A percentile compares a stretch with the other conserved stretches of the same genome.
Conservation (phyloP, 2,113 vertebrate genomes). For the Carettochelys insculpta region DNA sequence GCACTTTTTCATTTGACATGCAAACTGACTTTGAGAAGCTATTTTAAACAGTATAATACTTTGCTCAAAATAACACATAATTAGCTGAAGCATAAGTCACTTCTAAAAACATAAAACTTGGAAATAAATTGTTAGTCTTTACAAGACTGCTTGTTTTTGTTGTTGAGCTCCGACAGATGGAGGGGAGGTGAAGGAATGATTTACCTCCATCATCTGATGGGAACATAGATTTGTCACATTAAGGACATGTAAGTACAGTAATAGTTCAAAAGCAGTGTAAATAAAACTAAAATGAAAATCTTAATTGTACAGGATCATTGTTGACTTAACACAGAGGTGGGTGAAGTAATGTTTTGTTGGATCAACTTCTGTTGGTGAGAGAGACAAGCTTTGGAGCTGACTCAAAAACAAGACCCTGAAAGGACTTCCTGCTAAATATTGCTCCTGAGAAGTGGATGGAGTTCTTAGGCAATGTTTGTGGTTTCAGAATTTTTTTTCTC, state of each 20-base stretch:
- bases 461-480: not conserved
- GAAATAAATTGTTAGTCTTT: too few relatives aligned
- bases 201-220: not conserved
- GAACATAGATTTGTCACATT: not conserved
- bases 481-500: not conserved
- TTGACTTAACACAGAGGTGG: not conserved
- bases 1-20: not conserved
- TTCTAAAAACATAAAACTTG: not conserved
- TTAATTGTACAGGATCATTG: not conserved
- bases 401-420: not conserved
- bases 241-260: not conserved
- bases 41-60: rapidly evolving
- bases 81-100: not conserved
- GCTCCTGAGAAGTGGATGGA: not conserved
- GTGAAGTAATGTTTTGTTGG: not conserved
- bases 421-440: not conserved
- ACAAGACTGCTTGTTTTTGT: too few relatives aligned
- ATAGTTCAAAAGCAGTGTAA: not conserved
- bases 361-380: not conserved
- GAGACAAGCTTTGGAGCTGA: not conserved
- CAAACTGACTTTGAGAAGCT: not conserved
- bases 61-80: not conserved
- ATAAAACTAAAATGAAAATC: not conserved
- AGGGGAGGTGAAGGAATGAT: too few relatives aligned
- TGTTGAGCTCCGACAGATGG: not conserved